Conservation (phyloP, 2,888 invertebrate genomes). For the Monopis laevigella region DNA sequence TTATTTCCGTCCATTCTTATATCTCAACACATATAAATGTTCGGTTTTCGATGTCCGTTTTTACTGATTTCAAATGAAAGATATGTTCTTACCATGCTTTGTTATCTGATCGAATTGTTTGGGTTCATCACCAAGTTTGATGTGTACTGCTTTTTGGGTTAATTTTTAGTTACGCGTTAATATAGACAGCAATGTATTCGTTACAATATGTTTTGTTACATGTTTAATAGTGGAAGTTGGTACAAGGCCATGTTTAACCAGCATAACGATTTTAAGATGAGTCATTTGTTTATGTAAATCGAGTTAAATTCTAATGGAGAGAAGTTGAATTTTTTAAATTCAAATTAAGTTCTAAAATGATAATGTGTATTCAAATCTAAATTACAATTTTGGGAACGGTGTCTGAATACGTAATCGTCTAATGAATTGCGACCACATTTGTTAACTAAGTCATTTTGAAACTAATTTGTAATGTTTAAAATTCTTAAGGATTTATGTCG, state of each 20-base stretch:
- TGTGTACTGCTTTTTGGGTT: conserved; percentile 1
- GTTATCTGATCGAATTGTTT: neutral
- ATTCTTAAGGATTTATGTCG: too few relatives aligned
- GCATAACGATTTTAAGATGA: conserved; percentile 12
- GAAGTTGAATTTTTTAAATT: conserved; percentile 8
- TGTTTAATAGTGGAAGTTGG: too few relatives aligned
- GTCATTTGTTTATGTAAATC: conserved; percentile 14
- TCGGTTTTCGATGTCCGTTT: conserved; percentile 23
- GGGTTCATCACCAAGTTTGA: neutral
- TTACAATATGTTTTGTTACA: too few relatives aligned
- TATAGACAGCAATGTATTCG: conserved; percentile 6
- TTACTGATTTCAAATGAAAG: conserved; percentile 32
- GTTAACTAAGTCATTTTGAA: too few relatives aligned
- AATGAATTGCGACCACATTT: too few relatives aligned
- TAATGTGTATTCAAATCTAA: conserved; percentile 6
- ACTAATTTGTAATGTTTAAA: too few relatives aligned
- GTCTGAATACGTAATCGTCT: conserved; percentile 1
- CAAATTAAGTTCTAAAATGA: conserved; percentile 5
- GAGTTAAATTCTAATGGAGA: conserved; percentile 11
- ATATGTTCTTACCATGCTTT: conserved; percentile 24
- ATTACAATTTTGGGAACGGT: conserved; percentile 8
- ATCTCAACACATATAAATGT: conserved; percentile 25
- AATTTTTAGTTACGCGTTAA: neutral
- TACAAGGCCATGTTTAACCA: conserved; percentile 9
- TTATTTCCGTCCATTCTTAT: conserved; percentile 54